Conservation (phyloP, 2,888 invertebrate species). For the Microplitis deprimator region DNA sequence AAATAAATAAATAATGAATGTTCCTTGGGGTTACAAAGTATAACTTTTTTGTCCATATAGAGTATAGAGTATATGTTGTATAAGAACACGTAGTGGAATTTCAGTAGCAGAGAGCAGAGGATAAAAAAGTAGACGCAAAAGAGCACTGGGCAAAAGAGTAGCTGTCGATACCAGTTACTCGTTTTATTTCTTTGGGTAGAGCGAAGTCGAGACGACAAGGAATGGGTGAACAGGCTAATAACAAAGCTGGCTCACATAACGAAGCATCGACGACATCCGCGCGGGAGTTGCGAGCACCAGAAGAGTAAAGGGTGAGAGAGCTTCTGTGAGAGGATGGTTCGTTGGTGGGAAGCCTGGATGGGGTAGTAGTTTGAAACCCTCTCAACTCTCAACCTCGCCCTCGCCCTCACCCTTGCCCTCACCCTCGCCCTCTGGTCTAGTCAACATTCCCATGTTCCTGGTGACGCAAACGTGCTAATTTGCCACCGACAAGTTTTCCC, state of each 20-base stretch:
- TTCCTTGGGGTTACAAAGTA: background rate
- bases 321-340: background rate
- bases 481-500: conserved; percentile 32
- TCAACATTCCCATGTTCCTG: conserved; percentile 29
- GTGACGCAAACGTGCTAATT: conserved; percentile 38
- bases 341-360: background rate
- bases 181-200: conserved; percentile 39
- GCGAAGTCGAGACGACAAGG: conserved; percentile 31
- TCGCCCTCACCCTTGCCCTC: conserved; percentile 17
- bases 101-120: background rate
- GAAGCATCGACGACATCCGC: conserved; percentile 32
- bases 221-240: conserved; percentile 38
- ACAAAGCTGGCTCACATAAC: conserved; percentile 39
- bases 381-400: conserved; percentile 21
- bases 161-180: conserved; percentile 45
- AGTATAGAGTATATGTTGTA: background rate
- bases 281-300: conserved; percentile 3
- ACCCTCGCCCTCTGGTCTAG: conserved; percentile 28
- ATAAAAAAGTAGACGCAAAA: conserved; percentile 20
- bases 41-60: background rate
- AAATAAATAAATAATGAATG: background rate
- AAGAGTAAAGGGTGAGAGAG: background rate
- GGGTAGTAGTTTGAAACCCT: conserved; percentile 20
- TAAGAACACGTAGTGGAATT: background rate
- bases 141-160: conserved; percentile 11